Conservation (phyloP, 2,888 invertebrate species). For the Chydorus sphaericus region DNA sequence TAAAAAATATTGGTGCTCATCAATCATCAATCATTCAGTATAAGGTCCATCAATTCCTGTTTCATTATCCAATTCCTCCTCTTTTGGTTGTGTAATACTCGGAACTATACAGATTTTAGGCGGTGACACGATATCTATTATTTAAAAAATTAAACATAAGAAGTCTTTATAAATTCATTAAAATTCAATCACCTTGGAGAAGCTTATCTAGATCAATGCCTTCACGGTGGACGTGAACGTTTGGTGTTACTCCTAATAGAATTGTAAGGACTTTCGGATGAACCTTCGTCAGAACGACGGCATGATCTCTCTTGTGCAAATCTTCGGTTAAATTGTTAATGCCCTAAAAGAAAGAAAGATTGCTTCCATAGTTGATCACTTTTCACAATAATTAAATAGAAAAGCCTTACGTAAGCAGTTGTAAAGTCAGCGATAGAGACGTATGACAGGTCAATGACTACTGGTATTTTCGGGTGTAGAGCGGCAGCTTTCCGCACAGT, state of each 20-base stretch:
- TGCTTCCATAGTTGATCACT: neutral
- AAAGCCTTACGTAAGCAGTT: constrained; percentile 5
- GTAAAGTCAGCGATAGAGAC: constrained; percentile 11
- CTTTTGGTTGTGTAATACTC: too few relatives aligned
- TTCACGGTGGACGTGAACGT: neutral
- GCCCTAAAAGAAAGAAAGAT: neutral
- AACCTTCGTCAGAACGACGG: neutral
- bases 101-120: too few relatives aligned
- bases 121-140: too few relatives aligned
- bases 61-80: too few relatives aligned
- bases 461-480: neutral
- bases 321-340: neutral
- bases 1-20: too few relatives aligned
- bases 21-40: too few relatives aligned
- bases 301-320: neutral
- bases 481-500: constrained; percentile 54
- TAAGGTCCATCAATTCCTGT: too few relatives aligned
- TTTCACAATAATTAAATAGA: neutral
- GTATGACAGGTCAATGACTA: constrained; percentile 8
- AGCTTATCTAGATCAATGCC: neutral
- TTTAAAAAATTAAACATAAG: too few relatives aligned
- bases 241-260: neutral
- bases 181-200: neutral
- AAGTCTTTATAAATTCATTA: too few relatives aligned
- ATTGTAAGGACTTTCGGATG: neutral